Percentiles rank a stretch among this genome's conserved stretches.
Conservation (phyloP, 2,888 invertebrate species). For the Drosophila incognita region DNA sequence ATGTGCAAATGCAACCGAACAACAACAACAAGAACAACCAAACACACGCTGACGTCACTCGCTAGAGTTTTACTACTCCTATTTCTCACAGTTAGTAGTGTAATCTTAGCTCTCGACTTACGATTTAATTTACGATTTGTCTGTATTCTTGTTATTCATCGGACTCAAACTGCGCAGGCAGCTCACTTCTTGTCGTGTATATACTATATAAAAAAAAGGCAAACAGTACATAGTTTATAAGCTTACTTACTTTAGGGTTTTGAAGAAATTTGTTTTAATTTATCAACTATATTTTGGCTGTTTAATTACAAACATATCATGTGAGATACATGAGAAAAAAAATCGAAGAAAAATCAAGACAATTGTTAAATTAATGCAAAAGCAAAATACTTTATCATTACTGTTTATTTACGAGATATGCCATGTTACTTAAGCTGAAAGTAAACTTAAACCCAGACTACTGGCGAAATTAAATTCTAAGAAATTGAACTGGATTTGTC, state of each 20-base stretch:
- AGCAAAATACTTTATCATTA: conserved; percentile 29
- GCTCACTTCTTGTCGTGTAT: conserved; percentile 61
- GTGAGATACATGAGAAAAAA: conserved; percentile 23
- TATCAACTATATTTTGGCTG: conserved; percentile 55
- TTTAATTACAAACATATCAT: conserved; percentile 42
- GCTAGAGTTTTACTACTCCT: conserved; percentile 18
- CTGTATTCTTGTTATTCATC: conserved; percentile 17
- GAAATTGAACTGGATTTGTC: conserved; percentile 5
- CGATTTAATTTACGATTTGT: conserved; percentile 6
- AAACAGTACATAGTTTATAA: conserved; percentile 53
- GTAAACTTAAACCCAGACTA: not conserved
- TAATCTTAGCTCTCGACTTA: conserved; percentile 38
- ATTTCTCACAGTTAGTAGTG: conserved; percentile 30
- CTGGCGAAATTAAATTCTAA: conserved; percentile 5
- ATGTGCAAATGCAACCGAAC: conserved; percentile 34
- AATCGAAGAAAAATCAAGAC: not conserved
- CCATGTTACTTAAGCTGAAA: conserved; percentile 72
- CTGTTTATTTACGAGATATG: conserved; percentile 54
- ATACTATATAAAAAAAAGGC: conserved; percentile 24
- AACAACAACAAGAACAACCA: conserved; percentile 17
- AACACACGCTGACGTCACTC: conserved; percentile 29
- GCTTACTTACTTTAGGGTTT: conserved; percentile 47
- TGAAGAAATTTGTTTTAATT: conserved; percentile 40
- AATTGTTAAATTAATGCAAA: conserved; percentile 28
- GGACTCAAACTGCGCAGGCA: conserved; percentile 30